Evolutionary conservation across 1,140 invertebrate genomes (phyloP), one percentile per base, ranked within the genome.

Genomic region (Danaus melanippus): DNA sequence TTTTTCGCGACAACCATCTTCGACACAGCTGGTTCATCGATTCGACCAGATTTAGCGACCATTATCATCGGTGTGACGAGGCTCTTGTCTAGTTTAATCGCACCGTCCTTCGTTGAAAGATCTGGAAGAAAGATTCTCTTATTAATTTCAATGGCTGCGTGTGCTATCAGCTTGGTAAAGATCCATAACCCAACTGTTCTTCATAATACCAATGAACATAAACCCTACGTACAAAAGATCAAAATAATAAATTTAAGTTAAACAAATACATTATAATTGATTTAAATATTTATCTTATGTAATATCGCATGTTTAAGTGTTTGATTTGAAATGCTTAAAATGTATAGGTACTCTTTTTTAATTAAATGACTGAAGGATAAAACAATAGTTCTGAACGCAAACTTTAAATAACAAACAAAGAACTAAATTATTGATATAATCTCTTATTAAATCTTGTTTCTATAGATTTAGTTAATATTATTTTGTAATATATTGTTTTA

Each of bases 1-100:
- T 77, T 77, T 46, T 81, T 77, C 54, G 67, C 76, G 7, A 81
- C 74, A 0, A 74, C 68, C 0, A 81, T 81, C 12, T 81, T 81
- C 45, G 52, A 76, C 0, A 50, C 73, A 41, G 69, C 76, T 47
- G 72, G 72, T 1, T 78, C 74, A 0, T 55, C 72, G 0, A 66
- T 78, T 1, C 46, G 62, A 9, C 68, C 75, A 1, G 53, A 74
- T 53, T 50, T 71, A 57, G 70, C 76, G 0, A 81, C 76, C 2
- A 81, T 81, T 15, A 58, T 79, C 8, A 74, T 79, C 41, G 76
- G 76, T 12, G 66, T 72, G 0, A 77, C 76, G 0, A 63, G 71
- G 51, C 49, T 81, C 0, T 40, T 75, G 0, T 68, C 75, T 0
- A 67, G 74, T 60, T 53, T 69, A 8, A 72, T 81, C 7, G 67